Evolutionary conservation across 2,888 invertebrate genomes (phyloP), one percentile per base, ranked within the genome.

Genomic region (Linnaemya vulpina): DNA sequence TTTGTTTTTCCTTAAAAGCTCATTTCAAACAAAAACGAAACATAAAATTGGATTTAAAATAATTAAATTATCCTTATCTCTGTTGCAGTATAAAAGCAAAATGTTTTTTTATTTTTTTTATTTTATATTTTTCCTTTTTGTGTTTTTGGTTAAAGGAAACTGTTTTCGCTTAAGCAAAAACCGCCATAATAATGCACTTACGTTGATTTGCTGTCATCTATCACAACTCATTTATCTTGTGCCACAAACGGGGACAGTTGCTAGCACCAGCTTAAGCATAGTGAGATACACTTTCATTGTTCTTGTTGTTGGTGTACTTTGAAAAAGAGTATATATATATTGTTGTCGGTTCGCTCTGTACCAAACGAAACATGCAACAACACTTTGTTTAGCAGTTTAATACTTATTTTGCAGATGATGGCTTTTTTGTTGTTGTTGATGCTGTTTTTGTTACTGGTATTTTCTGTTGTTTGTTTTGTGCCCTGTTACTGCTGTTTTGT

Each of bases 141-240:
- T 65, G n/a, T n/a, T 38, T 51, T 79, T 71, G 78, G 53, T 46
- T 60, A 40, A 51, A 55, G 20, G 30, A 68, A 74, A 58, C 67
- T 43, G 49, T 53, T 65, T 67, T 67, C 38, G 58, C 70, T 60
- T 63, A 70, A 70, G 63, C 20, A 67, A 77, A 83, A 87, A 84
- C 86, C 87, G 79, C 87, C 77, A 86, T 87, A 90, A 89, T 90
- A 90, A 90, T 90, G 90, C 90, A 90, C 90, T 90, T 90, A 90
- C 90, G 90, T 90, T 90, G 90, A 90, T 90, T 90, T 90, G 90
- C 90, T 90, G 90, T 90, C 90, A 90, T 90, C 90, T 89, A 90
- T 89, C 90, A 90, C 90, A 90, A 90, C 90, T 90, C 90, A 90
- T 90, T 90, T 90, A 90, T 90, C 90, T 90, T 90, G 88, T 83